A percentile compares a stretch with the other conserved stretches of the same genome.
phyloP scores from a whole-genome alignment of 1,140 invertebrate genomes.

The Drosophila gunungcola region DNA sequence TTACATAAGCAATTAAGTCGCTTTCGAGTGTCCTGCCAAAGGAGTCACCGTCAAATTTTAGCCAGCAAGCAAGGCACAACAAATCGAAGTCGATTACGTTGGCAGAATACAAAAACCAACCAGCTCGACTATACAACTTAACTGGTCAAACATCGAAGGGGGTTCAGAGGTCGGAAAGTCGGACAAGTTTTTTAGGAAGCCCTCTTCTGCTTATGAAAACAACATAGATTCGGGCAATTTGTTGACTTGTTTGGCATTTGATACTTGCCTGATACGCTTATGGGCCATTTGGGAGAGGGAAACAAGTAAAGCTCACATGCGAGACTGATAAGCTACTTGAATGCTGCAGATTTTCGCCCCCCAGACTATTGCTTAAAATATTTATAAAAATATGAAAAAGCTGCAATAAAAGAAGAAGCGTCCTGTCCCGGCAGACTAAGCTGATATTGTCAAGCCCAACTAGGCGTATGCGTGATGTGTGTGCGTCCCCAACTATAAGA shows the following conservation, averaged over 20 bases:
- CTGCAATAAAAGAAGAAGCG: constrained; percentile 10
- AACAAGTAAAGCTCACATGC: constrained; percentile 28
- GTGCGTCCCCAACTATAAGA: constrained; percentile 43
- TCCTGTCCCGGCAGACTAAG: constrained; percentile 39
- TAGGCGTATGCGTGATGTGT: constrained; percentile 70
- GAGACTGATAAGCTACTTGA: constrained; percentile 75
- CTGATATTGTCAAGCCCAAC: constrained; percentile 68
- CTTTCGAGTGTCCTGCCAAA: constrained; percentile 23
- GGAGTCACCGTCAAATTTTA: constrained; percentile 38
- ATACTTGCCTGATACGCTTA: constrained; percentile 74
- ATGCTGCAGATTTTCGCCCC: constrained; percentile 40
- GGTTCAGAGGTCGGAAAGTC: constrained; percentile 19
- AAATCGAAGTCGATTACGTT: constrained; percentile 35
- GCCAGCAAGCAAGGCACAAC: constrained; percentile 5
- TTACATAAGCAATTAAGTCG: constrained; percentile 74
- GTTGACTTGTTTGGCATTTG: constrained; percentile 75
- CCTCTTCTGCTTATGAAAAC: constrained; percentile 17
- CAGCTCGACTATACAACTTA: constrained; percentile 55
- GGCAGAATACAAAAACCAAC: constrained; percentile 31
- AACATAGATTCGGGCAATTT: constrained; percentile 64
- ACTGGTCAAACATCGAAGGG: constrained; percentile 31
- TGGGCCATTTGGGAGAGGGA: constrained; percentile 19
- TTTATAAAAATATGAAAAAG: constrained; percentile 75
- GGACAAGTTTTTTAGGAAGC: constrained; percentile 16
- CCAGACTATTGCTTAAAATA: constrained; percentile 68